Percentiles rank a stretch among this genome's conserved stretches.
These are phyloP conservation scores for Myotis daubentonii DNA, from an alignment of 2,797 vertebrate species.

Conservation along the genomic window DNA sequence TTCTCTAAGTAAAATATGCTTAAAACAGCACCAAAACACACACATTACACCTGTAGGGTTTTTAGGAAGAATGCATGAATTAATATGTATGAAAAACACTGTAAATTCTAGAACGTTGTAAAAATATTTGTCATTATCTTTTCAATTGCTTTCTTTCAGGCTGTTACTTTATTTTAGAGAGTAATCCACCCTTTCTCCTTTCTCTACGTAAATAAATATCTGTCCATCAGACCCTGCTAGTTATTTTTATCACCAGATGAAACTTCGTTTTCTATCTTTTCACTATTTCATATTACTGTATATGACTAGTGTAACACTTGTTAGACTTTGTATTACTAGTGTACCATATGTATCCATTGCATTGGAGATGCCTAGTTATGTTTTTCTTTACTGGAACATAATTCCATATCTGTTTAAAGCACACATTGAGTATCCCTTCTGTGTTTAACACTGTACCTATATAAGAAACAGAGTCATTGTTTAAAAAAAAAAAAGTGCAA, in stretches of 20 bases:
- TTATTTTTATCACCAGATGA: background rate
- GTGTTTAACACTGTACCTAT: background rate
- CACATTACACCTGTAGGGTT: background rate
- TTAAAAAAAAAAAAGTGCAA: background rate
- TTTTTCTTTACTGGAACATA: constrained; percentile 37
- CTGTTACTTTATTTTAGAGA: background rate
- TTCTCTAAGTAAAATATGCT: background rate
- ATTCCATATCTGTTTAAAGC: background rate
- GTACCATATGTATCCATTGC: background rate
- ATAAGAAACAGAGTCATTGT: background rate
- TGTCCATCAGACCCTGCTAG: background rate
- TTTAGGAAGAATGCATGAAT: background rate
- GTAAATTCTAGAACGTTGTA: background rate
- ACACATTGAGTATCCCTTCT: background rate
- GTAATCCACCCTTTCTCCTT: background rate
- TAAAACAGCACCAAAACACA: background rate
- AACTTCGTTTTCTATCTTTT: background rate
- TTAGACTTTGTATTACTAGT: background rate
- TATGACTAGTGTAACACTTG: background rate
- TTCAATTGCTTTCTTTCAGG: background rate
- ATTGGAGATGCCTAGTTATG: background rate
- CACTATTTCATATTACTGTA: constrained; percentile 23
- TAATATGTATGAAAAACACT: background rate
- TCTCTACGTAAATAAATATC: background rate
- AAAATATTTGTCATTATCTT: background rate